A percentile compares a stretch with the other conserved stretches of the same genome.
Evolutionary conservation across 2,113 vertebrate species (phyloP).

Genomic region (Neodon shergylaensis): DNA sequence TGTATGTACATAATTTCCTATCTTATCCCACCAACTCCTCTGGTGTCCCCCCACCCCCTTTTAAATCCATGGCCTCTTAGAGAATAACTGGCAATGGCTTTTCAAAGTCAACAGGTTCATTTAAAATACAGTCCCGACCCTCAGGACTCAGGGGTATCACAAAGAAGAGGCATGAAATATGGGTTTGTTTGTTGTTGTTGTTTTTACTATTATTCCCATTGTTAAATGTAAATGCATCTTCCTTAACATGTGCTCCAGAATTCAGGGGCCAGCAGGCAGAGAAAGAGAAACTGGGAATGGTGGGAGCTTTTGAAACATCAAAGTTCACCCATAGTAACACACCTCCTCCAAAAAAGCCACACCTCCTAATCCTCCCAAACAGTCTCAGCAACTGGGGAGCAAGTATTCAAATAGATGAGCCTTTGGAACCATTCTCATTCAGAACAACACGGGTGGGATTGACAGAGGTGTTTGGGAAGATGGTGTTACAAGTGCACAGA

Average conservation of each 20-base stretch:
- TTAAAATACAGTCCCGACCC: background rate
- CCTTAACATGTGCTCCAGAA: background rate
- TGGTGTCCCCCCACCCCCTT: background rate
- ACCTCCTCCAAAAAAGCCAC: background rate
- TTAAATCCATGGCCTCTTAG: background rate
- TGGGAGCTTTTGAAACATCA: background rate
- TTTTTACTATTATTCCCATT: background rate
- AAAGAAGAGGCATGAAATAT: background rate
- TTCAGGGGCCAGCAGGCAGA: background rate
- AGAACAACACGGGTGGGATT: background rate
- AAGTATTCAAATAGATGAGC: background rate
- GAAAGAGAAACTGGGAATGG: background rate
- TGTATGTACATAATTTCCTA: background rate
- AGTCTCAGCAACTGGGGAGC: background rate
- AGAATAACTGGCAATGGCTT: background rate
- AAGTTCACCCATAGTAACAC: background rate
- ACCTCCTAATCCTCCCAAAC: background rate
- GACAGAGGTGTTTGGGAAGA: background rate
- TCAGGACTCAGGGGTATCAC: background rate
- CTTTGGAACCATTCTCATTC: background rate
- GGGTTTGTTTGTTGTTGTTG: background rate
- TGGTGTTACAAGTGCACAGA: background rate
- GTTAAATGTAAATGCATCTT: background rate
- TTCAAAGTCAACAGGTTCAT: background rate
- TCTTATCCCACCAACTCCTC: background rate